Percentiles rank a stretch among this genome's conserved stretches.
Evolutionary conservation across 2,113 vertebrate genomes (phyloP).

Genomic region (Psittacus erithacus): DNA sequence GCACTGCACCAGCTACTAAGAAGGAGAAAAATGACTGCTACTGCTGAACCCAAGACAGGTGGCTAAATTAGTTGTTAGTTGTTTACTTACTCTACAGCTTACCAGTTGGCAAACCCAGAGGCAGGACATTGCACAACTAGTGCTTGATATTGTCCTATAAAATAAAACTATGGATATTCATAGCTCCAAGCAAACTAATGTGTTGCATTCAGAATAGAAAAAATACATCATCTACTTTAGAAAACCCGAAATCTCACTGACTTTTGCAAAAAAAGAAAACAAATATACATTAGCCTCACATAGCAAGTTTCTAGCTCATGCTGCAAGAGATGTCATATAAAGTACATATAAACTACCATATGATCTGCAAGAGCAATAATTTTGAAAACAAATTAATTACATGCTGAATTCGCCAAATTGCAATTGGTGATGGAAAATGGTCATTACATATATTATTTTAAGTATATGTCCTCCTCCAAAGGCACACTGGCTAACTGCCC

Average conservation of each 20-base stretch:
- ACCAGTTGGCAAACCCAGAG: not conserved
- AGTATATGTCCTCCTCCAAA: not conserved
- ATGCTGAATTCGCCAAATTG: not conserved
- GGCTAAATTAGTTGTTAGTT: not conserved
- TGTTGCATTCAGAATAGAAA: not conserved
- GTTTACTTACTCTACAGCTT: not conserved
- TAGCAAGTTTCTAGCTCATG: not conserved
- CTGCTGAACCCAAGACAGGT: too few species aligned
- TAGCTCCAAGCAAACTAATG: not conserved
- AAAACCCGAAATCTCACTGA: not conserved
- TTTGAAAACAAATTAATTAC: not conserved
- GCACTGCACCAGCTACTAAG: too few species aligned
- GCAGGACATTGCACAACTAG: not conserved
- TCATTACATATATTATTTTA: not conserved
- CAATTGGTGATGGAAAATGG: not conserved
- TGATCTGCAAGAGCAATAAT: not conserved
- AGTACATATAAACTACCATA: not conserved
- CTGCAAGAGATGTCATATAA: not conserved
- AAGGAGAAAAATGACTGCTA: too few species aligned
- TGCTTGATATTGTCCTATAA: not conserved
- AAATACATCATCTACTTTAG: not conserved
- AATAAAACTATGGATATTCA: not conserved
- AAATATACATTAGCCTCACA: not conserved
- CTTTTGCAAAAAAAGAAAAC: not conserved
- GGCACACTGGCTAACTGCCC: not conserved